Conservation (phyloP, 2,797 vertebrate species). For the Anniella stebbinsi region DNA sequence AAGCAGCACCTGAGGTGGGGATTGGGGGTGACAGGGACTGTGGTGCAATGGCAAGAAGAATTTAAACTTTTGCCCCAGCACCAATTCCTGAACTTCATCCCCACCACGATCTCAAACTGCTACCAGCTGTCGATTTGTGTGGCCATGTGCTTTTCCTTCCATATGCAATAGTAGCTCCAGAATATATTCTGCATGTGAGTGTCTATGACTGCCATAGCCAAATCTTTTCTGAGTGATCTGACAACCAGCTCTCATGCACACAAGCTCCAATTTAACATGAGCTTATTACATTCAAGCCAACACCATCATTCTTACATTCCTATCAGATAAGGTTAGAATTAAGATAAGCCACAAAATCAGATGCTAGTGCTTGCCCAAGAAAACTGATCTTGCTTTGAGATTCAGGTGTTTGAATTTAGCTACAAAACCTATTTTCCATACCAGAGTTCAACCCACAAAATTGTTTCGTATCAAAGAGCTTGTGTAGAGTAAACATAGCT, state of each 20-base stretch:
- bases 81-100: background rate
- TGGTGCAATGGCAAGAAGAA: background rate
- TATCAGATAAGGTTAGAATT: background rate
- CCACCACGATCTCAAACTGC: background rate
- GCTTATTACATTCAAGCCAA: background rate
- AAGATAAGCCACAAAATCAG: background rate
- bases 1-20: background rate
- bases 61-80: background rate
- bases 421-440: constrained; percentile 1
- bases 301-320: background rate
- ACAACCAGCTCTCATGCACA: background rate
- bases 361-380: background rate
- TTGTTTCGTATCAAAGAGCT: background rate
- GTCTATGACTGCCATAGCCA: background rate
- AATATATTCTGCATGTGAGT: too few relatives aligned
- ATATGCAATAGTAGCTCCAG: background rate
- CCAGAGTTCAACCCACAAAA: background rate
- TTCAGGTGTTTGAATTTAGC: background rate
- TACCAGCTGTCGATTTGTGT: background rate
- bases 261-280: background rate
- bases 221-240: background rate
- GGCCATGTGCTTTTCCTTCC: background rate
- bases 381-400: background rate
- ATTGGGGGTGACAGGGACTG: background rate
- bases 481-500: background rate